Base-by-base conservation (phyloP, 2,888 invertebrate species). In the Callyntrura sp. region DNA sequence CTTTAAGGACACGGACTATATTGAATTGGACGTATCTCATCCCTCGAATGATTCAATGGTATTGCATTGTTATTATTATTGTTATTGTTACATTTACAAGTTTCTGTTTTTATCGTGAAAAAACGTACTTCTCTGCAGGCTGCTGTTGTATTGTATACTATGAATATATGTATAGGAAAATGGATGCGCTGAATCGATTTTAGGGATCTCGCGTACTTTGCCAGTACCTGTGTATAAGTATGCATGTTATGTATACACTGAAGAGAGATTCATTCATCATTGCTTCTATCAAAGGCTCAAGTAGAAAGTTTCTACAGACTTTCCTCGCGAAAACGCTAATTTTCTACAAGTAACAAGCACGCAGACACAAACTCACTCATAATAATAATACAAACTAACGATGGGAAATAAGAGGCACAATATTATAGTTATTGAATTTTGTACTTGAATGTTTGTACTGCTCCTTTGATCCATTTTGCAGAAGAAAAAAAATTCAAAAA, bases 301-400 rank as follows among this genome's bases (percentile, higher is more conserved):
- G 88, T 88, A 88, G 88, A 88, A 88, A 88, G 88, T 88, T 84
- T 85, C 82, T 51, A 14, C 48, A 51, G 20, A 48, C 60, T 82
- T 83, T 88, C 82, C 82, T 82, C 88, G 73, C 88, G 88, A 88
- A 76, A 62, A 73, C 57, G 51, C 45, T 76, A 83, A 82, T 88
- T 82, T 88, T 73, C 62, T 82, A 57, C 25, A 3, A 48, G 20
- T 25, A 25, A 48, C 17, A 23, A 60, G n/a, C 20, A 23, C 45
- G 14, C 9, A 43, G 35, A 35, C 35, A 35, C 3, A 35, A 35
- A 35, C 35, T 35, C 35, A 35, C 6, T 35, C 35, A 35, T 35
- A 35, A 65, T 79, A 82, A 48, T 73, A 82, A 48, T 57, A 81
- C 65, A 43, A 48, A 87, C 81, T 88, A 73, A 82, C 88, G 88